Conservation (phyloP, 2,888 invertebrate species). For the Tachina grossa region DNA sequence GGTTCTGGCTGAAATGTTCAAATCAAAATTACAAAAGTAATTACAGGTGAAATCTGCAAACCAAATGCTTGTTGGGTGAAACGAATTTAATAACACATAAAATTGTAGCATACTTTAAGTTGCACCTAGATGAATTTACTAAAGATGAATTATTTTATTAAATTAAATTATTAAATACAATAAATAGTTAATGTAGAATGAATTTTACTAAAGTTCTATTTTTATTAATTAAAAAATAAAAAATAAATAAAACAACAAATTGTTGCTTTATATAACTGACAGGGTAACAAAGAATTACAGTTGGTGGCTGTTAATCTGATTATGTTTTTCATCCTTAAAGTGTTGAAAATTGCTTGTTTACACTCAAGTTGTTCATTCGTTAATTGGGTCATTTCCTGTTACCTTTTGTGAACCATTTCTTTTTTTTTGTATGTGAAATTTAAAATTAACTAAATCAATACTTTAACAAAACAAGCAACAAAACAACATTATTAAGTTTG, state of each 20-base stretch:
- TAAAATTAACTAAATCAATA: background rate
- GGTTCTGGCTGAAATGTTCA: constrained; percentile 84
- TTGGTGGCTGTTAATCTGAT: too few relatives aligned
- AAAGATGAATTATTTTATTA: too few relatives aligned
- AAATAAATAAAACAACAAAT: background rate
- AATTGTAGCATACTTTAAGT: constrained; percentile 64
- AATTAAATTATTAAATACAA: too few relatives aligned
- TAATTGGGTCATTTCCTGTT: constrained; percentile 59
- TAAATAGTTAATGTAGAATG: too few relatives aligned
- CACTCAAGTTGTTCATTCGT: constrained; percentile 43
- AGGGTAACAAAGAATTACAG: too few relatives aligned
- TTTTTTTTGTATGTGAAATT: background rate
- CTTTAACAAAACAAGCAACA: background rate
- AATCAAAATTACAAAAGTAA: constrained; percentile 80
- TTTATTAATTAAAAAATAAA: too few relatives aligned
- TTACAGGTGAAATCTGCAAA: background rate
- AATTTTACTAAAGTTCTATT: too few relatives aligned
- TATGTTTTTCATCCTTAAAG: background rate
- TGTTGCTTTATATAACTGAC: background rate
- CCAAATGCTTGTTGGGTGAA: constrained; percentile 45
- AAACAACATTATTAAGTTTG: constrained; percentile 6
- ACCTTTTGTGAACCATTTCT: background rate
- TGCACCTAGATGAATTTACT: constrained; percentile 19
- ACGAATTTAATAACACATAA: constrained; percentile 51
- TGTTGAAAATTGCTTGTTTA: constrained; percentile 42